Base-by-base conservation (phyloP, 2,888 invertebrate genomes). In the Siphonodentalium dalli region DNA sequence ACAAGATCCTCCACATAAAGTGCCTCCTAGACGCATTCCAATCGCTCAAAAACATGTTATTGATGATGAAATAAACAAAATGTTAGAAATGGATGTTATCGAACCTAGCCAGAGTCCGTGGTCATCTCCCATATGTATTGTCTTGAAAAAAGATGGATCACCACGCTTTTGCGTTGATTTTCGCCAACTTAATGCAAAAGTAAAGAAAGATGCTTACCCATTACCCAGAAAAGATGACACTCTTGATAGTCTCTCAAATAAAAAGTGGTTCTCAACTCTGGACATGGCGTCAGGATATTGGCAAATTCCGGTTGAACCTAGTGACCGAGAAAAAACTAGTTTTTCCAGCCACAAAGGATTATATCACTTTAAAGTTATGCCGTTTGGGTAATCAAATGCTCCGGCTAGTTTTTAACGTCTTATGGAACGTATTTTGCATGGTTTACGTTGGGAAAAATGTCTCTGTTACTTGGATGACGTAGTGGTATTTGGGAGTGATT, bases 61-160 rank as follows among this genome's bases (percentile, higher is more conserved):
- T 23, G 55, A 41, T 7, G 24, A 40, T 9, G 54, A 47, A 28
- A 35, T 56, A 29, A 31, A 38, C 6, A 48, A 44, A 35, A 45
- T 50, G 50, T n/a, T 55, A 34, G 31, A 49, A 24, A 18, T 42
- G 18, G 53, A 33, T n/a, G 31, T 56, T n/a, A 46, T 50, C 11
- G 50, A 51, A 18, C 50, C 45, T 13, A 50, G 55, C 46, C 3
- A 28, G 21, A 46, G 50, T 29, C 21, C 55, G 6, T 50, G 27
- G 29, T 21, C 50, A 13, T n/a, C 45, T 15, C 50, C 50, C 7
- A 11, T 54, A 11, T 23, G 35, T 7, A 13, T 50, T 8, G 55
- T 45, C 7, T 28, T 23, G n/a, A 55, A 55, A 27, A 29, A 47
- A 38, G 49, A 45, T 40, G 40, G 33, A 4, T 18, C 27, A 13